Evolutionary conservation across 2,113 vertebrate genomes (phyloP).

Genomic region (Sminthopsis crassicaudata): DNA sequence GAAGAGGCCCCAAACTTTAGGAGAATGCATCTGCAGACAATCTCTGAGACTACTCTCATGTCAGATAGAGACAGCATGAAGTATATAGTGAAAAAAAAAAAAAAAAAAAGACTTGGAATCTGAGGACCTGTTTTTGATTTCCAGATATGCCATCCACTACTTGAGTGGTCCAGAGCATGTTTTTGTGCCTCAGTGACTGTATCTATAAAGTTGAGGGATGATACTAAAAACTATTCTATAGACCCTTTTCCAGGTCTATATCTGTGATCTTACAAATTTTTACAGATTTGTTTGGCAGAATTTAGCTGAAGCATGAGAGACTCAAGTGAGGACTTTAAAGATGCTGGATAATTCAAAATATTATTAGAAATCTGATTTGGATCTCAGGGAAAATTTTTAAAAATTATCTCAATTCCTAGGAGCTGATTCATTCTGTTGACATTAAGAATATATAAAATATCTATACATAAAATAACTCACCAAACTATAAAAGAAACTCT

Average conservation of each 20-base stretch:
- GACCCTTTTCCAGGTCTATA: background rate
- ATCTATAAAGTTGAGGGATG: background rate
- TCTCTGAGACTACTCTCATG: background rate
- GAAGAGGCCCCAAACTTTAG: background rate
- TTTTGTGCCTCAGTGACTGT: background rate
- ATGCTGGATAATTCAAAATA: slow-evolving; percentile 29
- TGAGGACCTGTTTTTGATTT: background rate
- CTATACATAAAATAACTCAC: slow-evolving; percentile 5
- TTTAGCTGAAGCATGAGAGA: background rate
- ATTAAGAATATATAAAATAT: background rate
- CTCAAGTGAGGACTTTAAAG: background rate
- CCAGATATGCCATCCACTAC: background rate
- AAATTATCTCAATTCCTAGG: slow-evolving; percentile 23
- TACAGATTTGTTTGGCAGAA: background rate
- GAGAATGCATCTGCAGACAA: background rate
- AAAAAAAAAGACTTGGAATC: background rate
- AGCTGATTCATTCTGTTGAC: slow-evolving; percentile 62
- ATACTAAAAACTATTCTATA: background rate
- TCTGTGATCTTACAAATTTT: background rate
- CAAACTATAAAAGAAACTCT: slow-evolving; percentile 11
- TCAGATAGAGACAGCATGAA: background rate
- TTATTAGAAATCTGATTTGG: slow-evolving; percentile 55
- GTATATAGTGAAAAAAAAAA: background rate
- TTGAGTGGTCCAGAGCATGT: background rate
- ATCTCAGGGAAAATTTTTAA: slow-evolving; percentile 45